Base-by-base conservation (phyloP, 37 sponge, comb jelly and placozoan genomes). In the Bolinopsis microptera region DNA sequence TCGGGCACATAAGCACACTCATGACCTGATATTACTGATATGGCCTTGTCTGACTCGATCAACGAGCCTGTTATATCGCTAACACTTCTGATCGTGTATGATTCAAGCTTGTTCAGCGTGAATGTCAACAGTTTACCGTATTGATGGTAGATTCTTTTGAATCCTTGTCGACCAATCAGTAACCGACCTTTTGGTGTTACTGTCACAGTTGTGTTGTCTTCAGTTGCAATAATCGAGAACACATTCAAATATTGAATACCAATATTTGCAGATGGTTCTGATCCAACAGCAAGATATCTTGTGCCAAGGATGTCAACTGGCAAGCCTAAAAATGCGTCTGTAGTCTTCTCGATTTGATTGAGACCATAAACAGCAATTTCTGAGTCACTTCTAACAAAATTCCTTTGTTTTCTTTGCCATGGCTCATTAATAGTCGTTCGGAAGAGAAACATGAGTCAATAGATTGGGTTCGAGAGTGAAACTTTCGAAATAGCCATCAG, bases 21-120 rank as follows among this genome's bases (percentile, higher is more conserved):
- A 69, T 94, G 94, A 22, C 94, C 94, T 38, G 86, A 82, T 35
- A 93, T 69, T 24, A 94, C 75, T 24, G 94, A 39, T 33, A 94
- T 48, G 16, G 88, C 80, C 0, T 83, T 93, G 48, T 74, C 69
- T 28, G 93, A 67, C 26, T 82, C 80, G 8, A 86, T 27, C 48
- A 41, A 18, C 8, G 90, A 38, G 61, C 90, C 90, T 24, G 90
- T 86, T 22, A 86, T 86, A n/a, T 86, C 90, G 26, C 36, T 38
- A 86, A 86, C 61, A 40, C 90, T 86, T 41, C 90, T 39, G 3
- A 86, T 38, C 24, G 90, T 86, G 61, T 39, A 86, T 13, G 90
- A 36, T 41, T 86, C 90, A 9, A 86, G 25, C 1, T 27, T 86
- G 35, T 86, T 23, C 61, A 86, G 61, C 16, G 26, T 86, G 1